Evolutionary conservation across 2,113 vertebrate genomes (phyloP).

Genomic region (Gavia stellata): DNA sequence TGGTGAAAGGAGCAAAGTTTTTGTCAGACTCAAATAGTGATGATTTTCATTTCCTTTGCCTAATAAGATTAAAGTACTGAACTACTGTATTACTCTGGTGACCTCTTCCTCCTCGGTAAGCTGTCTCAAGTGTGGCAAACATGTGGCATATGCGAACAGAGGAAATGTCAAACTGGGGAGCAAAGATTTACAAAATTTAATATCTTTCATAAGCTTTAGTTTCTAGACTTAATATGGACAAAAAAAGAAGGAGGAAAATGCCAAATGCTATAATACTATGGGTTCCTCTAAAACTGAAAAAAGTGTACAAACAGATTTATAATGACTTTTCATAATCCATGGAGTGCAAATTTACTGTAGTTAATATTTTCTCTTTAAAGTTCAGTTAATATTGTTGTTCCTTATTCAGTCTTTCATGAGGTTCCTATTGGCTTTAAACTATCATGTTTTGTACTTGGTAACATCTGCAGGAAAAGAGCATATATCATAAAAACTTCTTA

Average conservation of each 20-base stretch:
- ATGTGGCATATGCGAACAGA: not conserved
- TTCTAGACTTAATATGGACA: not conserved
- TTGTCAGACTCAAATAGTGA: conserved; percentile 14
- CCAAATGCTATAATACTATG: not conserved
- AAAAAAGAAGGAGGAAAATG: not conserved
- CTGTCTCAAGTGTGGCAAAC: conserved; percentile 26
- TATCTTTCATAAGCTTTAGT: conserved; percentile 27
- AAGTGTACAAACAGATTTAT: conserved; percentile 36
- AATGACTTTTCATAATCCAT: conserved; percentile 30
- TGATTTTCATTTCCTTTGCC: conserved; percentile 18
- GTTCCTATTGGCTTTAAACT: not conserved
- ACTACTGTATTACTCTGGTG: conserved; percentile 12
- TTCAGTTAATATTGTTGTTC: conserved; percentile 37
- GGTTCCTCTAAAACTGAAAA: not conserved
- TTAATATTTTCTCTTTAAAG: conserved; percentile 53
- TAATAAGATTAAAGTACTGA: conserved; percentile 48
- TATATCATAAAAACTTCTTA: not conserved
- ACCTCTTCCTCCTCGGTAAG: conserved; percentile 13
- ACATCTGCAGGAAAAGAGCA: not conserved
- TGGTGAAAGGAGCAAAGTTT: not conserved
- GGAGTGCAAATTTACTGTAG: not conserved
- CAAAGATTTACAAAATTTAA: conserved; percentile 38
- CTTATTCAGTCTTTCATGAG: not conserved
- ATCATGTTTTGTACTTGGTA: not conserved
- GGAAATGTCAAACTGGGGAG: conserved; percentile 35